These are phyloP conservation scores for Gasterosteus nipponicus DNA, from an alignment of 2,113 vertebrate genomes.

Conservation along the genomic window DNA sequence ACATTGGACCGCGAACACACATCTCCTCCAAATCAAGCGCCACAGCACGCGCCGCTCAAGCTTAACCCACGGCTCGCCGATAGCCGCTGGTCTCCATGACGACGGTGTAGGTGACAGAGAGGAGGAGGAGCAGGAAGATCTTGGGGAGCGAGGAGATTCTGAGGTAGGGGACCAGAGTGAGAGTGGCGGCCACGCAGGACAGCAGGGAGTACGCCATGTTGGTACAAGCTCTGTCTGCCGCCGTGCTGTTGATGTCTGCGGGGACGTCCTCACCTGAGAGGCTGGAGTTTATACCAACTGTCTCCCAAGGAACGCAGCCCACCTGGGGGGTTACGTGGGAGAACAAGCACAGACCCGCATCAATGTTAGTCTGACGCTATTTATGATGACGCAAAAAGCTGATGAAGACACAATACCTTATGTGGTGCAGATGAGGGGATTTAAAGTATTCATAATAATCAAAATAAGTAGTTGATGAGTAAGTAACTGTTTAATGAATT, in stretches of 20 bases:
- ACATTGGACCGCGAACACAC: background rate
- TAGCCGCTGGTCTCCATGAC: conserved; percentile 95
- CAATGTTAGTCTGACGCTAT: background rate
- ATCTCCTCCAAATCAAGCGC: background rate
- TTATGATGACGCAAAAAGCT: background rate
- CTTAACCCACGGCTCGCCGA: conserved; percentile 88
- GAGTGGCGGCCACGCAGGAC: conserved; percentile 91
- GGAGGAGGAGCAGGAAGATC: conserved; percentile 89
- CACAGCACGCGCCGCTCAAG: background rate
- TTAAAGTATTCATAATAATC: background rate
- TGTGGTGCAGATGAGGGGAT: background rate
- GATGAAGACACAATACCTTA: background rate
- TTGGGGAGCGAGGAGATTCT: conserved; percentile 95
- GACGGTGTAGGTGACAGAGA: conserved; percentile 89
- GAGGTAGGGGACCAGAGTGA: conserved; percentile 92
- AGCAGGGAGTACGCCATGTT: conserved; percentile 90
- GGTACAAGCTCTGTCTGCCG: conserved; percentile 82
- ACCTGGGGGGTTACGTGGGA: conserved; percentile 78
- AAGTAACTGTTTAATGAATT: too few relatives aligned
- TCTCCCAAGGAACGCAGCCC: conserved; percentile 91
- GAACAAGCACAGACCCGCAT: background rate
- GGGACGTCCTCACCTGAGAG: conserved; percentile 81
- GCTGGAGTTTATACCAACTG: conserved; percentile 80
- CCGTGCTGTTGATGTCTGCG: conserved; percentile 74
- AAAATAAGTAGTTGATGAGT: background rate